These are phyloP conservation scores for Tetragonula carbonaria DNA, from an alignment of 2,888 invertebrate species.

Conservation along the genomic window DNA sequence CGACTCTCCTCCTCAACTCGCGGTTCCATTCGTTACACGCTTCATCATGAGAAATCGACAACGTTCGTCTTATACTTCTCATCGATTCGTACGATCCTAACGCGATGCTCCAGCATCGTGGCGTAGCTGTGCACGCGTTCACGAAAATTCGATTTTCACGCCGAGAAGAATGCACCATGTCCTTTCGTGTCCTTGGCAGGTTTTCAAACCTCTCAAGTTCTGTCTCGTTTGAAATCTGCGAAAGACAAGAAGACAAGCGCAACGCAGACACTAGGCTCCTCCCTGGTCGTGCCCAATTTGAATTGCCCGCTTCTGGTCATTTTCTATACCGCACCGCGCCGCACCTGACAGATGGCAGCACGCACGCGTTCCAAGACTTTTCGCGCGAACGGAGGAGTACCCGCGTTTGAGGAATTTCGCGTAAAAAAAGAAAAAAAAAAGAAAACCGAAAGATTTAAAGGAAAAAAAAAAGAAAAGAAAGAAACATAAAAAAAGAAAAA, in stretches of 20 bases:
- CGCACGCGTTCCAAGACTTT: conserved; percentile 65
- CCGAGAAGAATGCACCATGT: not conserved
- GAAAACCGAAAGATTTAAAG: too few species aligned
- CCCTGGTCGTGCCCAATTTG: not conserved
- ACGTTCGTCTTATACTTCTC: not conserved
- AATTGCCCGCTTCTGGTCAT: not conserved
- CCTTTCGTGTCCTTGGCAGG: not conserved
- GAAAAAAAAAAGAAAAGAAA: not conserved
- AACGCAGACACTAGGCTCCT: not conserved
- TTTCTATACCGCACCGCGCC: conserved; percentile 27
- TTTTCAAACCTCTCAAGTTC: not conserved
- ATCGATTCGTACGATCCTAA: not conserved
- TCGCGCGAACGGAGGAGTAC: conserved; percentile 24
- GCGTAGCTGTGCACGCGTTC: conserved; percentile 1
- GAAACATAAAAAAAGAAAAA: not conserved
- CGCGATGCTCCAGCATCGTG: not conserved
- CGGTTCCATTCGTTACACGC: not conserved
- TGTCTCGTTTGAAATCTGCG: not conserved
- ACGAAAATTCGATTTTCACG: not conserved
- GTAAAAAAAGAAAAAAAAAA: not conserved
- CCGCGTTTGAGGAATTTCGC: not conserved
- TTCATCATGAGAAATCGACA: not conserved
- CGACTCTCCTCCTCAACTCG: not conserved
- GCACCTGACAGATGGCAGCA: conserved; percentile 26
- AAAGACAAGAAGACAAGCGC: not conserved